Evolutionary conservation across 2,797 vertebrate genomes (phyloP), one percentile per base, ranked within the genome.

Genomic region (Sebastes kiyomatsui): DNA sequence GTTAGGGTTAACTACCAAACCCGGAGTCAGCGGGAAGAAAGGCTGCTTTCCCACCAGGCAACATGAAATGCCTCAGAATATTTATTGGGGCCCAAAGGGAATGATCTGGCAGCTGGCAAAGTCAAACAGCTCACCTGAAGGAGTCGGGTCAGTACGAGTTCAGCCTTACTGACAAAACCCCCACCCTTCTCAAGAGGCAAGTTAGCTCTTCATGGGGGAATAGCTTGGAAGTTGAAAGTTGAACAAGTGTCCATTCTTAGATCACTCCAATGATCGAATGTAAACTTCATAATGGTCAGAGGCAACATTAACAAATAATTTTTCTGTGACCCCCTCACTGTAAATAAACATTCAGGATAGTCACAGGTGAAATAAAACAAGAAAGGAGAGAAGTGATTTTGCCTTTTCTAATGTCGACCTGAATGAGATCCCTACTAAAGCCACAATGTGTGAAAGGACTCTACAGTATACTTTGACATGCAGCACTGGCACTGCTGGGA

Each of bases 41-140:
- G 77, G 64, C 71, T 84, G 25, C 79, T 76, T 80, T 89, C 75
- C 82, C 88, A 86, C 56, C 54, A 72, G 83, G 82, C 80, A 83
- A 89, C 83, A 86, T 89, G 82, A 89, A 88, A 90, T 55, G 27
- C 62, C 80, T 83, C 73, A 35, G 83, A 92, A 90, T 90, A 90
- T 94, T 90, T 92, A 87, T 76, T 77, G 65, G 30, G 32, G 75
- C 68, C 85, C 85, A 61, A 32, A 10, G 79, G 91, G 87, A 91
- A 84, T 10, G 12, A 81, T 79, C 78, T 82, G 87, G 77, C 88
- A 89, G 78, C 79, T 82, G 82, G 90, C 82, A 86, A 86, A 87
- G 87, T 92, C 87, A 89, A 91, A 90, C 69, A 84, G 75, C 88
- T 90, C 85, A 90, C 87, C 88, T 91, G 61, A 84, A 88, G 73